Evolutionary conservation across 2,797 vertebrate species (phyloP).

Genomic region (Mustela erminea): DNA sequence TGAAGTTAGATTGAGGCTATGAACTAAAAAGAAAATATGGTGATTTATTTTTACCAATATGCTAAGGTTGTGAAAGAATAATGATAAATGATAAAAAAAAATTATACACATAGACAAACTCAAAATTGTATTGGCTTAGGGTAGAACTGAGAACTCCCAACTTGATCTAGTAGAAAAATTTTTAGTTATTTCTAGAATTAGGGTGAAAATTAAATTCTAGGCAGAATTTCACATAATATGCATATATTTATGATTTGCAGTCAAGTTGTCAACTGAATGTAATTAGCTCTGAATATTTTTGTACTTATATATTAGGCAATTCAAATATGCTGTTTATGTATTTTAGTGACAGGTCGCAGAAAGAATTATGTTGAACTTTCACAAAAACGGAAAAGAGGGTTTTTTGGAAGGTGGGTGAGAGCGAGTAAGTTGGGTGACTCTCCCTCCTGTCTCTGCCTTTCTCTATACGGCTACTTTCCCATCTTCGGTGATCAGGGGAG

Average conservation of each 20-base stretch:
- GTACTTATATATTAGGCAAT: neutral
- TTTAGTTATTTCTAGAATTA: conserved; percentile 14
- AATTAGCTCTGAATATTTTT: conserved; percentile 48
- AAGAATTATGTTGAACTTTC: conserved; percentile 30
- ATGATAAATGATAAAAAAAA: neutral
- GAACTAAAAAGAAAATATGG: neutral
- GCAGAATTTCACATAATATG: neutral
- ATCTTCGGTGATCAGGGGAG: neutral
- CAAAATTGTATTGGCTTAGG: neutral
- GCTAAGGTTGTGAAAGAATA: neutral
- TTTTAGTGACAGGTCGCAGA: neutral
- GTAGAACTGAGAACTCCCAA: neutral
- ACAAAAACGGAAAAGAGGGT: neutral
- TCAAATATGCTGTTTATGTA: neutral
- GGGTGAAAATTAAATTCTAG: conserved; percentile 37
- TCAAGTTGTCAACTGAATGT: conserved; percentile 22
- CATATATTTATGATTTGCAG: conserved; percentile 13
- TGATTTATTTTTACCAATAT: conserved; percentile 6
- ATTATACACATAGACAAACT: neutral
- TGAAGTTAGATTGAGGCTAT: neutral
- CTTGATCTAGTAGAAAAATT: neutral
- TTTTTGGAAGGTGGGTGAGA: neutral
- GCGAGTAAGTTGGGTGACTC: neutral
- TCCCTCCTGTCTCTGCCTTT: neutral
- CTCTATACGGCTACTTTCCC: neutral